Evolutionary conservation across 1,140 invertebrate species (phyloP), one percentile per base, ranked within the genome.

Genomic region (Anthonomus grandis): DNA sequence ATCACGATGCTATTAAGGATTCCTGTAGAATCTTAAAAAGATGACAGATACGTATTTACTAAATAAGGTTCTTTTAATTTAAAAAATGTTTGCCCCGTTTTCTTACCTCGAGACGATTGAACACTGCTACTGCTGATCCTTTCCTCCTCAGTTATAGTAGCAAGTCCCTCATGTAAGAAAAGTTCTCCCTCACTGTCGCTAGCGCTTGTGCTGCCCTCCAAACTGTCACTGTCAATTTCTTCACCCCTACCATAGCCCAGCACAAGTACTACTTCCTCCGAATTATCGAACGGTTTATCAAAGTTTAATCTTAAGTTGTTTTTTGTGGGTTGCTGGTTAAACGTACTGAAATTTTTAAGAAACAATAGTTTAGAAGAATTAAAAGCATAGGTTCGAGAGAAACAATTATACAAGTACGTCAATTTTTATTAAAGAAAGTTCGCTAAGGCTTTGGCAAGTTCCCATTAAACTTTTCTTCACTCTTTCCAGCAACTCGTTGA

Each of bases 111-210:
- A 25, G 34, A 57, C 8, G 64, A 66, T 19, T 44, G 31, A 2
- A 64, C 57, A 47, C 69, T 70, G 46, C 63, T 68, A 2, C 52
- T 41, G n/a, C 67, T 68, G 24, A 57, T 50, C 44, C 65, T 49
- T 25, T 69, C 66, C 55, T 74, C 71, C 50, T 74, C 71, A 6
- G 71, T 64, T 39, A 74, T 74, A 12, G 71, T 74, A 15, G 65
- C 67, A 45, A 74, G 52, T 18, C 69, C 70, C 22, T 60, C 62
- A 36, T 66, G 59, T 17, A 70, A 60, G 25, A 66, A 53, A 45
- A 68, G 65, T 38, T 72, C 68, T 12, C 64, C 48, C 27, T 64
- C 68, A 9, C 59, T 64, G 13, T 68, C 66, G 53, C 48, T 60
- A 36, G 17, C 38, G 59, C 47, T 10, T n/a, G n/a, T n/a, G 34